Conservation (phyloP, 1,140 invertebrate genomes). For the Drosophila guanche region DNA sequence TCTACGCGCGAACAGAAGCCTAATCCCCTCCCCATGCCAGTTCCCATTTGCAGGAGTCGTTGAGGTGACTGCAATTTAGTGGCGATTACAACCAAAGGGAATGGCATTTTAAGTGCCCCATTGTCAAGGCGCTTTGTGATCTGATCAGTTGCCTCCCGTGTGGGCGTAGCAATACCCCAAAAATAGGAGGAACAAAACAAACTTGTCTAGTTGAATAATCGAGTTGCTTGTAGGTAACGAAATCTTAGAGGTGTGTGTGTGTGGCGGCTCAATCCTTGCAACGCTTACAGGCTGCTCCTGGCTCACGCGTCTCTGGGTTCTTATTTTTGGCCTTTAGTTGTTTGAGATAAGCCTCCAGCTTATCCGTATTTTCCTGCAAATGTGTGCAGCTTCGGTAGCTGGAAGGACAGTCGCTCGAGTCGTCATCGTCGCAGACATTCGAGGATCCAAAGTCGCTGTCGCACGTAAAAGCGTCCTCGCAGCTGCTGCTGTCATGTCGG, state of each 20-base stretch:
- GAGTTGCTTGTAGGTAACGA: too few species aligned
- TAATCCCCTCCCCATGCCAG: constrained; percentile 5
- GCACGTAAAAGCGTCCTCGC: constrained; percentile 6
- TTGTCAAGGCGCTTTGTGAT: constrained; percentile 66
- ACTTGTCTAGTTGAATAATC: constrained; percentile 11
- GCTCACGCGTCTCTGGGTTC: constrained; percentile 24
- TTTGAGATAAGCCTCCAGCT: constrained; percentile 66
- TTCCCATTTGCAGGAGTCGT: constrained; percentile 5
- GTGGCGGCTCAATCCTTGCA: constrained; percentile 25
- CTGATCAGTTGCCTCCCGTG: constrained; percentile 60
- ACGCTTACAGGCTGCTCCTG: constrained; percentile 10
- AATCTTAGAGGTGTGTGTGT: too few species aligned
- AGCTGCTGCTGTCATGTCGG: constrained; percentile 29
- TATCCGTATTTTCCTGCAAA: constrained; percentile 34
- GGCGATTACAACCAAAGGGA: constrained; percentile 71
- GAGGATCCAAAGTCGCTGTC: constrained; percentile 7
- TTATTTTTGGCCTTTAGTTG: constrained; percentile 55
- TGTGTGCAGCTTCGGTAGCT: constrained; percentile 45
- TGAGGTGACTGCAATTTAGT: constrained; percentile 71
- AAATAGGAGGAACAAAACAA: constrained; percentile 1
- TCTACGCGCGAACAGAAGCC: constrained; percentile 56
- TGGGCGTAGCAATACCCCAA: constrained; percentile 53
- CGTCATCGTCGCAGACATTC: not conserved
- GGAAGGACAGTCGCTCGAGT: not conserved
- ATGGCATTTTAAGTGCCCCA: constrained; percentile 80